These are phyloP conservation scores for Sus scrofa DNA, from an alignment of 2,113 vertebrate species.

Conservation along the genomic window DNA sequence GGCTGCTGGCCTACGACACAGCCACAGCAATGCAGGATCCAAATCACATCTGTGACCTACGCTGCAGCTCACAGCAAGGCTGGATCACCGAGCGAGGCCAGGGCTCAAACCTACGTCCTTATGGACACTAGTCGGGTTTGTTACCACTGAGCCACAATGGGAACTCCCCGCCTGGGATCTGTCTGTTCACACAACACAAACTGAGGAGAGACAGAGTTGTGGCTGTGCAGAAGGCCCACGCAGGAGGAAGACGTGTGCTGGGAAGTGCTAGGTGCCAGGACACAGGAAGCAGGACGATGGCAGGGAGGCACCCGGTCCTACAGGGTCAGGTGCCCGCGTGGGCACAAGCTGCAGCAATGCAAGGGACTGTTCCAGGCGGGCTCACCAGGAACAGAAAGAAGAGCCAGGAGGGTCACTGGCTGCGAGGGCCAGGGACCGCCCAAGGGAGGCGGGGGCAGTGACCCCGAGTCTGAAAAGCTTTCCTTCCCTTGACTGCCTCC, in stretches of 20 bases:
- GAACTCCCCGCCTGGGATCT: neutral
- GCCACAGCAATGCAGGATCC: too few relatives aligned
- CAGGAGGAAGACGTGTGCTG: too few relatives aligned
- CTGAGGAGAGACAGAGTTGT: rapidly evolving
- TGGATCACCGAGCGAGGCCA: too few relatives aligned
- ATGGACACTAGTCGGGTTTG: too few relatives aligned
- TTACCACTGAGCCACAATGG: too few relatives aligned
- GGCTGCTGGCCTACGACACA: too few relatives aligned
- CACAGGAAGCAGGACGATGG: neutral
- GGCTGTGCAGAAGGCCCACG: rapidly evolving
- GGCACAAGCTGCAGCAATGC: neutral
- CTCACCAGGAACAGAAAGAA: neutral
- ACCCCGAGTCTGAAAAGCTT: neutral
- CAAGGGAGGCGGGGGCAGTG: rapidly evolving
- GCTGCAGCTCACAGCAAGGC: too few relatives aligned
- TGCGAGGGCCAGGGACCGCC: neutral
- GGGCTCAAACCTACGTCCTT: too few relatives aligned
- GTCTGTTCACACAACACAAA: neutral
- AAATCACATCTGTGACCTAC: too few relatives aligned
- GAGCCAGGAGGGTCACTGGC: rapidly evolving
- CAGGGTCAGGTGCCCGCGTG: neutral
- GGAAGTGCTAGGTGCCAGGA: neutral
- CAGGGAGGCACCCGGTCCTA: neutral
- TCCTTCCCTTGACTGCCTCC: too few relatives aligned
- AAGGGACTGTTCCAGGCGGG: too few relatives aligned